Percentiles rank a stretch among this genome's conserved stretches.
Evolutionary conservation across 1,140 invertebrate species (phyloP).

Genomic region (Hypothenemus hampei): DNA sequence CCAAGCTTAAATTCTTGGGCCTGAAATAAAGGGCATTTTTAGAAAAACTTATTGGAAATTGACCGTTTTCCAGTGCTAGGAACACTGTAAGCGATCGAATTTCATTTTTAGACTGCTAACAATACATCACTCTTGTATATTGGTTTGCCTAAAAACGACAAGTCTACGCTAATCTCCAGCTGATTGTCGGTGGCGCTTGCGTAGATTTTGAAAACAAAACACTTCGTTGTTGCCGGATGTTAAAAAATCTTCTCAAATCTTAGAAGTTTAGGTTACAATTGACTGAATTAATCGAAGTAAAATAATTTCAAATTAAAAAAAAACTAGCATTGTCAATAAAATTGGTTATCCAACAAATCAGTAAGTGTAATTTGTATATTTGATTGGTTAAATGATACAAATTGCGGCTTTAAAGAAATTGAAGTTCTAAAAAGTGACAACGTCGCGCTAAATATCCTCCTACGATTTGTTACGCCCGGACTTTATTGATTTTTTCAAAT

Average conservation of each 20-base stretch:
- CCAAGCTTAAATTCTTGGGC: slow-evolving; percentile 44
- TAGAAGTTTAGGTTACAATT: not conserved
- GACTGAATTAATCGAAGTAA: too few relatives aligned
- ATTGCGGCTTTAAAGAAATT: not conserved
- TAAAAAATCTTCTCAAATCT: slow-evolving; percentile 3
- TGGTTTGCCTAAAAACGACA: slow-evolving; percentile 30
- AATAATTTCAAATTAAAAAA: too few relatives aligned
- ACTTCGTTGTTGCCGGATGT: not conserved
- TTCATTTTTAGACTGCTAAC: slow-evolving; percentile 28
- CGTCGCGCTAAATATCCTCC: slow-evolving; percentile 23
- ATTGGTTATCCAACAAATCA: too few relatives aligned
- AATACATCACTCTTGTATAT: slow-evolving; percentile 26
- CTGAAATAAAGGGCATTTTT: slow-evolving; percentile 27
- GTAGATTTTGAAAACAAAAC: slow-evolving; percentile 12
- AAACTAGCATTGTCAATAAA: too few relatives aligned
- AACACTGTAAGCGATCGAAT: slow-evolving; percentile 13
- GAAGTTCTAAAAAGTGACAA: slow-evolving; percentile 4
- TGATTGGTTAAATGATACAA: too few relatives aligned
- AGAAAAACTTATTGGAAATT: slow-evolving; percentile 1
- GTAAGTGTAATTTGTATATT: too few relatives aligned
- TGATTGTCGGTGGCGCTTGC: slow-evolving; percentile 33
- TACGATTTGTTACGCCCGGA: slow-evolving; percentile 37
- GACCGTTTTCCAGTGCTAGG: slow-evolving; percentile 3
- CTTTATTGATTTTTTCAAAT: slow-evolving; percentile 40
- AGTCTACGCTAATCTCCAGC: slow-evolving; percentile 26